Evolutionary conservation across 1,140 invertebrate species (phyloP).

Genomic region (Leptonema lineaticorne): DNA sequence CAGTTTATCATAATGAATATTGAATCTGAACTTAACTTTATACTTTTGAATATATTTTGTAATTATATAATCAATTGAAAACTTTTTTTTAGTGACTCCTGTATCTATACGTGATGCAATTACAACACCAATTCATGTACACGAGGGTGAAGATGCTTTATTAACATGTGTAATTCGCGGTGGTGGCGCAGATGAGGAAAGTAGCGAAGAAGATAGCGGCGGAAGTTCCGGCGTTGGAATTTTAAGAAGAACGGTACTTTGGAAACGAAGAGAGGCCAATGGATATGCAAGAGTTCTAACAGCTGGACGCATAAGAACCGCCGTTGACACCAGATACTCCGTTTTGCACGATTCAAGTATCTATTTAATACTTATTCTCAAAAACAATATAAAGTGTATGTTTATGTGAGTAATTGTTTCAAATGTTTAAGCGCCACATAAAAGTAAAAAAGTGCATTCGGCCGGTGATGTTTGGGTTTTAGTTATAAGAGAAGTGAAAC

Average conservation of each 20-base stretch:
- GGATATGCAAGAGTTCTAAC: slow-evolving; percentile 68
- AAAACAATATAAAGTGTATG: not conserved
- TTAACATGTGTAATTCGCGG: slow-evolving; percentile 76
- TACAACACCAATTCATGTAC: slow-evolving; percentile 44
- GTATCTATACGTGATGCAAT: slow-evolving; percentile 24
- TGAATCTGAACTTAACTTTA: not conserved
- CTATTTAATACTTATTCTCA: slow-evolving; percentile 30
- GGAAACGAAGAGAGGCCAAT: slow-evolving; percentile 61
- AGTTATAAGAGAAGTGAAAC: slow-evolving; percentile 67
- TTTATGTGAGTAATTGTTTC: not conserved
- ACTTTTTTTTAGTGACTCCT: slow-evolving; percentile 22
- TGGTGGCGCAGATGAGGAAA: no score
- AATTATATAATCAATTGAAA: not conserved
- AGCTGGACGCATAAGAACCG: slow-evolving; percentile 70
- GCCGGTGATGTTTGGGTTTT: slow-evolving; percentile 80
- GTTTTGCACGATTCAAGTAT: slow-evolving; percentile 69
- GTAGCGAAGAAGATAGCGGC: no score
- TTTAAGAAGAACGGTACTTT: slow-evolving; percentile 65
- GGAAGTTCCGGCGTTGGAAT: no score
- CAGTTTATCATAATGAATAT: not conserved
- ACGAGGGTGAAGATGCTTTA: slow-evolving; percentile 72
- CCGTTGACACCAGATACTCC: slow-evolving; percentile 66
- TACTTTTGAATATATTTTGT: not conserved
- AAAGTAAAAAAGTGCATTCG: slow-evolving; percentile 50
- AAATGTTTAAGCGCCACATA: not conserved